These are phyloP conservation scores for Callionymus lyra DNA, from an alignment of 2,113 vertebrate species.

Conservation along the genomic window DNA sequence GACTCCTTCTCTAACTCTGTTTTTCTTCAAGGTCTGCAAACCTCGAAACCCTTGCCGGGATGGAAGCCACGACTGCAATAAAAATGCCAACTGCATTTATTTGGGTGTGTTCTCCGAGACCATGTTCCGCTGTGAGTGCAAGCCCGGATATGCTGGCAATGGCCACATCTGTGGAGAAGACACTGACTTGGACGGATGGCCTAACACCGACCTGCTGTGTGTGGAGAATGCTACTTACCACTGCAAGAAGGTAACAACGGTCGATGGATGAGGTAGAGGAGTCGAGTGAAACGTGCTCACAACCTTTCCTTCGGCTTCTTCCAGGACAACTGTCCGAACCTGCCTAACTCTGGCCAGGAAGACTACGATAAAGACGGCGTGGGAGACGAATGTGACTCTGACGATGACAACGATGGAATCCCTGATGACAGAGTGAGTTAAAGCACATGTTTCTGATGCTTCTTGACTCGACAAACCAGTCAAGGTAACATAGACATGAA, in stretches of 20 bases:
- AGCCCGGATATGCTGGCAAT: constrained; percentile 91
- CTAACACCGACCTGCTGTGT: constrained; percentile 81
- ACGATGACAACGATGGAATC: constrained; percentile 93
- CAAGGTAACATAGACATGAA: neutral
- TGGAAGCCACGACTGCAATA: constrained; percentile 89
- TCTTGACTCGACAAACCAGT: constrained; percentile 9
- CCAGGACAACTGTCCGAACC: constrained; percentile 92
- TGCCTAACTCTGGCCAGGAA: constrained; percentile 97
- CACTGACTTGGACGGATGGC: constrained; percentile 93
- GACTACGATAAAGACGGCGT: constrained; percentile 94
- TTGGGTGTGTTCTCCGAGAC: constrained; percentile 88
- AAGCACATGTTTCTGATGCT: constrained; percentile 30
- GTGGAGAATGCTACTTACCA: constrained; percentile 96
- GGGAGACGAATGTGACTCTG: constrained; percentile 90
- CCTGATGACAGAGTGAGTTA: constrained; percentile 85
- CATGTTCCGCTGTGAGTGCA: constrained; percentile 96
- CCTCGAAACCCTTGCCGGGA: constrained; percentile 92
- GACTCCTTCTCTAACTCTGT: constrained; percentile 18
- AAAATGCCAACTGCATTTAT: constrained; percentile 92
- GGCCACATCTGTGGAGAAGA: constrained; percentile 94
- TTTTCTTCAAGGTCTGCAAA: constrained; percentile 76
- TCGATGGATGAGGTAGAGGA: neutral
- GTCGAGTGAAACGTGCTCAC: no score
- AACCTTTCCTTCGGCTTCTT: constrained; percentile 27
- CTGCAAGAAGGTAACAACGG: constrained; percentile 84